Evolutionary conservation across 2,113 vertebrate species (phyloP), one percentile per base, ranked within the genome.

Genomic region (Muscicapa adusta): DNA sequence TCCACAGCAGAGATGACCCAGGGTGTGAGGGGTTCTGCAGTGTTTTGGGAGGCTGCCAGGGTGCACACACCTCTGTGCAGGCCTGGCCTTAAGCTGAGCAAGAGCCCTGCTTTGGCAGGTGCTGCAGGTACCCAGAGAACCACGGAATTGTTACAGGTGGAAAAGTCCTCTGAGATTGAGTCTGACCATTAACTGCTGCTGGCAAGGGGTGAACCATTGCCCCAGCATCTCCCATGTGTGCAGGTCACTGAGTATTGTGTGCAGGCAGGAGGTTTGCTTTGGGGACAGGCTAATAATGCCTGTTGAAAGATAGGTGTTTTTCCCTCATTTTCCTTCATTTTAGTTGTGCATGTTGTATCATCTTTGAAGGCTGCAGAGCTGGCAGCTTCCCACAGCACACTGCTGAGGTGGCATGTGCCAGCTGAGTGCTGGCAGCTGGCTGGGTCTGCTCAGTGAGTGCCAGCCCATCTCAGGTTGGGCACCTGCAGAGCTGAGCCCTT

Each of bases 11-110:
- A 70, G 54, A n/a, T 29, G 48, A 68, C 50, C 62, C 28, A 26
- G 47, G 47, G 65, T 1, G 1, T 28, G 18, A 51, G 45, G 57
- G 48, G 20, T 3, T 75, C 66, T 93, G n/a, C 2, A 1, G n/a
- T 0, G 0, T 66, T 91, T 79, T 0, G 0, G 56, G 66, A 66
- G 68, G 7, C 40, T 66, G 9, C 33, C 15, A 26, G 56, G 17
- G 10, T 19, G 28, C 19, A 2, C 5, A 1, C 22, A 3, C 7
- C 2, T 14, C 36, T 66, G n/a, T 25, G 26, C 38, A 33, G 3
- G 54, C 48, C 53, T 8, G 11, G 6, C 26, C 78, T 65, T 5
- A 25, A 50, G 62, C 67, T 50, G 38, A 67, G 53, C 26, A 33
- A 28, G 24, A 61, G 38, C 0, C 0, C 33, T 47, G 45, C 24